Evolutionary conservation across 2,888 invertebrate species (phyloP).

Genomic region (Torymus texanus): DNA sequence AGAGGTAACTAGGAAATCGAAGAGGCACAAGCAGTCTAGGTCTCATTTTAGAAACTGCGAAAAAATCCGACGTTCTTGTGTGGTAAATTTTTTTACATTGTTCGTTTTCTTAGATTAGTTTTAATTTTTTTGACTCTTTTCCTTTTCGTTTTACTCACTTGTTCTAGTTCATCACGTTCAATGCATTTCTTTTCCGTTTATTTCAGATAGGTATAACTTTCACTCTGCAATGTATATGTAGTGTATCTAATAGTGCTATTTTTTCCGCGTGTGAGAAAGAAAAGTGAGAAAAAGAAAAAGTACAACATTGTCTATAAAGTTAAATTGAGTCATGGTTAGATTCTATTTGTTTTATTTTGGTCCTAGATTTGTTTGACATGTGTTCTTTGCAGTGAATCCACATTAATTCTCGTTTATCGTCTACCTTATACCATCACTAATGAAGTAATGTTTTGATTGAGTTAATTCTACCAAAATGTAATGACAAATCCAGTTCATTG

Average conservation of each 20-base stretch:
- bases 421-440: too few relatives aligned
- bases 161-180: conserved; percentile 19
- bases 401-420: too few relatives aligned
- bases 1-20: background rate
- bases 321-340: background rate
- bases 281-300: background rate
- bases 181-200: conserved; percentile 26
- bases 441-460: too few relatives aligned
- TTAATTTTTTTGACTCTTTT: background rate
- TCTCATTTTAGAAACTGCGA: background rate
- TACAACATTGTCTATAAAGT: background rate
- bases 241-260: background rate
- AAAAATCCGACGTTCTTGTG: background rate
- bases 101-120: background rate
- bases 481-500: too few relatives aligned
- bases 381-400: background rate
- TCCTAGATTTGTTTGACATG: conserved; percentile 10
- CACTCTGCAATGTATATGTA: conserved; percentile 5
- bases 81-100: background rate
- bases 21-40: background rate
- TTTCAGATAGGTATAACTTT: conserved; percentile 10
- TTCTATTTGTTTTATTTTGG: conserved; percentile 28
- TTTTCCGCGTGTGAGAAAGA: background rate
- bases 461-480: too few relatives aligned
- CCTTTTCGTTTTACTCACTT: conserved; percentile 5